A percentile compares a stretch with the other conserved stretches of the same genome.
Conservation (phyloP, 2,888 invertebrate genomes). For the Xestia sexstrigata region DNA sequence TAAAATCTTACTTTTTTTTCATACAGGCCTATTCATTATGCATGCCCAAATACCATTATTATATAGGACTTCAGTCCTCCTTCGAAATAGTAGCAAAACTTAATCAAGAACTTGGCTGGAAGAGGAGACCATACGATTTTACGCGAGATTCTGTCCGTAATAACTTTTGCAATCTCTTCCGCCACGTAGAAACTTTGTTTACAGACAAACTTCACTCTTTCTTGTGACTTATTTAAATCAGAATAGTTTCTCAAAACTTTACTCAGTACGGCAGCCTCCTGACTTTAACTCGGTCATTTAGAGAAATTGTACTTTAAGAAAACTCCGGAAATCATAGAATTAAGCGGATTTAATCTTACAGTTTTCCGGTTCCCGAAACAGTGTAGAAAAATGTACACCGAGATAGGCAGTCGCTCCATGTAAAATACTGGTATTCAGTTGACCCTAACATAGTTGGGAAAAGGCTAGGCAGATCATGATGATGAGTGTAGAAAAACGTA, state of each 20-base stretch:
- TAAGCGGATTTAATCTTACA: background rate
- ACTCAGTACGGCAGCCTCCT: background rate
- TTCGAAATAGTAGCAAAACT: conserved; percentile 68
- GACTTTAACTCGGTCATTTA: background rate
- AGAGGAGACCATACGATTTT: conserved; percentile 63
- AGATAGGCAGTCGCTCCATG: too few species aligned
- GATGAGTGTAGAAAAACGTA: background rate
- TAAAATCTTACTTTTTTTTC: background rate
- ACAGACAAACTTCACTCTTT: conserved; percentile 61
- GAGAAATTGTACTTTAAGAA: background rate
- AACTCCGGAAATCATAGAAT: background rate
- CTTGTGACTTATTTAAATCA: conserved; percentile 46
- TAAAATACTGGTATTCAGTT: too few species aligned
- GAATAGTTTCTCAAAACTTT: conserved; percentile 22
- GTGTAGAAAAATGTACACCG: background rate
- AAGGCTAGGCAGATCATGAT: too few species aligned
- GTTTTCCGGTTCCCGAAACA: conserved; percentile 6
- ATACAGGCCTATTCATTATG: background rate
- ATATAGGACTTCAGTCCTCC: conserved; percentile 12
- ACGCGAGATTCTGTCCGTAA: conserved; percentile 67
- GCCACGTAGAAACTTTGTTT: conserved; percentile 68
- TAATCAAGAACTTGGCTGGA: conserved; percentile 74
- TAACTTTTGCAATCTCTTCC: conserved; percentile 77
- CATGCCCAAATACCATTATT: conserved; percentile 7
- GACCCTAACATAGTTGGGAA: too few species aligned